Evolutionary conservation across 2,113 vertebrate genomes (phyloP), one percentile per base, ranked within the genome.

Genomic region (Thunnus thynnus): DNA sequence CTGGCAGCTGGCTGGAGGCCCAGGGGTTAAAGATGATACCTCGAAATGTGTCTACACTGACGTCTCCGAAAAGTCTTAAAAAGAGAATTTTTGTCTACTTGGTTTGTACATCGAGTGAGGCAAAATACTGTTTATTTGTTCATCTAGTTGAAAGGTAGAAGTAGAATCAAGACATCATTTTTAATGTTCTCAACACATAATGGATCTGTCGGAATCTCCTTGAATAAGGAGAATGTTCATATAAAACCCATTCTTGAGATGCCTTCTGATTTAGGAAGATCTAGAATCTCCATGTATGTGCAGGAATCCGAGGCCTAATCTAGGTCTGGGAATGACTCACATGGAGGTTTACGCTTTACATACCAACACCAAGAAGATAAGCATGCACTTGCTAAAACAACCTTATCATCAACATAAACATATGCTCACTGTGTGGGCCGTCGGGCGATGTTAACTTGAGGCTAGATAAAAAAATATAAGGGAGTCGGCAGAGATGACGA

Each of bases 331-430:
- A 73, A 78, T 3, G n/a, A 72, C 56, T 66, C 75, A 48, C 63
- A 30, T 20, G 48, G 52, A 78, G 61, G 32, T 72, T 73, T 16
- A 78, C 50, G 58, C n/a, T 80, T 86, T 61, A 69, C 66, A 25
- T 48, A 10, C 50, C 71, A 46, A 70, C 57, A 64, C 50, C 7
- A 11, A 76, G 63, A 61, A 14, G 65, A 80, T 86, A 52, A 72
- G 77, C 67, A 74, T 70, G 80, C 3, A 30, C 75, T 54, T 48
- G 62, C 81, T 41, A 44, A 77, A 91, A 83, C 71, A 73, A 89
- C 82, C 63, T 78, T 72, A 86, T 73, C 81, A 63, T 41, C 6
- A 54, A 66, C 76, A 62, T 63, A 88, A 91, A 88, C 92, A 93
- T 87, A 90, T 91, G 90, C 84, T 88, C 18, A 1, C 20, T 63